A percentile compares a stretch with the other conserved stretches of the same genome.
Evolutionary conservation across 1,140 invertebrate genomes (phyloP).

Genomic region (Nomia melanderi): DNA sequence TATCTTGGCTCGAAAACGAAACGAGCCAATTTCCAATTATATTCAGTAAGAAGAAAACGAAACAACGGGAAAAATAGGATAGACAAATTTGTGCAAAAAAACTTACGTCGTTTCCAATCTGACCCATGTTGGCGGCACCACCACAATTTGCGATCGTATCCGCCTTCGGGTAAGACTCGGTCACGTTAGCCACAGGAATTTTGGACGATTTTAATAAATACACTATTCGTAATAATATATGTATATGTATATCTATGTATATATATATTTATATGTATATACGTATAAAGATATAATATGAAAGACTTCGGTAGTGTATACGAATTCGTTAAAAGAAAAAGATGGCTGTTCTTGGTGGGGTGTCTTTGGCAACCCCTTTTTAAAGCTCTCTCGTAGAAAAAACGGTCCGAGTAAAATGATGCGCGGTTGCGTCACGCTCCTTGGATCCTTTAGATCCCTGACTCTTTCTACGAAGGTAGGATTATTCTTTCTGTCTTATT

Average conservation of each 20-base stretch:
- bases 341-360: not conserved
- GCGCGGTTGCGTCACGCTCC: too few relatives aligned
- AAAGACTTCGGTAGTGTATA: constrained; percentile 38
- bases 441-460: too few relatives aligned
- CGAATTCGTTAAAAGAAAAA: not conserved
- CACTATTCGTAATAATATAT: constrained; percentile 40
- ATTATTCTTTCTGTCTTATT: not conserved
- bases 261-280: not conserved
- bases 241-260: not conserved
- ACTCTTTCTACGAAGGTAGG: too few relatives aligned
- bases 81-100: not conserved
- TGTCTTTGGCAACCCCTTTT: not conserved
- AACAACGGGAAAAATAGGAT: not conserved
- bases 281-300: constrained; percentile 18
- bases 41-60: too few relatives aligned
- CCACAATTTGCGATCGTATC: constrained; percentile 74
- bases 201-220: constrained; percentile 70
- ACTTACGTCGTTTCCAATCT: constrained; percentile 82
- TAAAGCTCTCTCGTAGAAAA: not conserved
- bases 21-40: too few relatives aligned
- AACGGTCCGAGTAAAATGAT: too few relatives aligned
- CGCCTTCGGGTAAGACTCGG: constrained; percentile 75
- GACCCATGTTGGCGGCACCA: constrained; percentile 81
- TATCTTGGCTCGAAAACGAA: too few relatives aligned
- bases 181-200: constrained; percentile 81